A percentile compares a stretch with the other conserved stretches of the same genome.
Conservation (phyloP, 2,888 invertebrate species). For the Hirtodrosophila cameraria region DNA sequence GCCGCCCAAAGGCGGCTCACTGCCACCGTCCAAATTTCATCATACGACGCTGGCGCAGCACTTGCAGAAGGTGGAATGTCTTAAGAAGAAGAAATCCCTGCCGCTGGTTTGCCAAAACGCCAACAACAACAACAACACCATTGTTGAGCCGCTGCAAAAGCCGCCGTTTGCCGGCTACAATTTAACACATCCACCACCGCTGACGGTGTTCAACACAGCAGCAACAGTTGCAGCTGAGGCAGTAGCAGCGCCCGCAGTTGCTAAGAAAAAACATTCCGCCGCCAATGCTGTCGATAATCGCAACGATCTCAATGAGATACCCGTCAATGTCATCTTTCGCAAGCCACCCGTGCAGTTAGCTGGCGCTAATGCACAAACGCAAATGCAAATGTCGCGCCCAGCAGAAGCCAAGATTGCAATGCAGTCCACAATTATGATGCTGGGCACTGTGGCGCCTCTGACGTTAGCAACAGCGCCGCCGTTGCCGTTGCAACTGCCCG, state of each 20-base stretch:
- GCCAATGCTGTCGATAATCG: slow-evolving; percentile 63
- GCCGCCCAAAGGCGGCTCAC: slow-evolving; percentile 62
- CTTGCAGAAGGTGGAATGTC: slow-evolving; percentile 81
- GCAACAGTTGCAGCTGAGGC: slow-evolving; percentile 14
- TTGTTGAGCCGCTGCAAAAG: slow-evolving; percentile 42
- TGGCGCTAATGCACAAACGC: slow-evolving; percentile 21
- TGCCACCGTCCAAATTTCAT: slow-evolving; percentile 83
- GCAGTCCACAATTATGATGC: slow-evolving; percentile 19
- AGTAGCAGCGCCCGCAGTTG: slow-evolving; percentile 9
- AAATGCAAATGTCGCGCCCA: slow-evolving; percentile 11
- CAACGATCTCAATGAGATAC: slow-evolving; percentile 82
- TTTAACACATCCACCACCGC: slow-evolving; percentile 65
- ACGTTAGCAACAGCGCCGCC: slow-evolving; percentile 64
- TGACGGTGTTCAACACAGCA: slow-evolving; percentile 60
- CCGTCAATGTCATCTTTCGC: slow-evolving; percentile 83
- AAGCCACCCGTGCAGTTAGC: slow-evolving; percentile 56
- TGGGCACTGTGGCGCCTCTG: slow-evolving; percentile 55
- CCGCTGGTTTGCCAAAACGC: slow-evolving; percentile 58
- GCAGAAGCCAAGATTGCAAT: slow-evolving; percentile 35
- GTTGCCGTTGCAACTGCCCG: slow-evolving; percentile 64
- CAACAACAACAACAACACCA: slow-evolving; percentile 39
- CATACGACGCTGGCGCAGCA: slow-evolving; percentile 83
- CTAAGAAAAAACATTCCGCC: slow-evolving; percentile 81
- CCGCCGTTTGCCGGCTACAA: slow-evolving; percentile 36
- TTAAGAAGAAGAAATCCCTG: slow-evolving; percentile 77